A percentile compares a stretch with the other conserved stretches of the same genome.
These are phyloP conservation scores for Dilophus febrilis DNA, from an alignment of 2,888 invertebrate species.

Conservation along the genomic window DNA sequence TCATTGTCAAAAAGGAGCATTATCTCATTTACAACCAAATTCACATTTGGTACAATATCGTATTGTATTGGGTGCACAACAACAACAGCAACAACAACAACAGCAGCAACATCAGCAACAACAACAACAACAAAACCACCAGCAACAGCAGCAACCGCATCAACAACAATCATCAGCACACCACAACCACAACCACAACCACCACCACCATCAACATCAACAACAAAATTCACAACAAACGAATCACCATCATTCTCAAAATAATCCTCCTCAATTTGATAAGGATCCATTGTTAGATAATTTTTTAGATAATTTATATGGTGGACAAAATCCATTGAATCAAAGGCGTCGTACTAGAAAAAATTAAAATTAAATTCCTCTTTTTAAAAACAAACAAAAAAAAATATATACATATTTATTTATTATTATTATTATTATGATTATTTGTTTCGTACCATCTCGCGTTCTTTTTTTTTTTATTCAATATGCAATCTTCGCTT, in stretches of 20 bases:
- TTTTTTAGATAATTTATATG: conserved; percentile 29
- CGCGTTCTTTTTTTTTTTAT: too few species aligned
- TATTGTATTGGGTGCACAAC: conserved; percentile 29
- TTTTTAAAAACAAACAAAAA: too few species aligned
- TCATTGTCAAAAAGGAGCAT: conserved; percentile 53
- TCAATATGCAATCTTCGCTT: too few species aligned
- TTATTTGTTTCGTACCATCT: too few species aligned
- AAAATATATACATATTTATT: too few species aligned
- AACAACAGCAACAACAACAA: conserved; percentile 24
- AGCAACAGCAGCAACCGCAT: not conserved
- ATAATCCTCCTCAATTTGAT: too few species aligned
- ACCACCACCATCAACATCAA: conserved; percentile 3
- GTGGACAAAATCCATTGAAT: conserved; percentile 26
- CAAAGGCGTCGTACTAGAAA: conserved; percentile 25
- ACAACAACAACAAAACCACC: conserved; percentile 9
- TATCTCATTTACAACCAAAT: conserved; percentile 66
- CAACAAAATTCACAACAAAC: not conserved
- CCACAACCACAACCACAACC: not conserved
- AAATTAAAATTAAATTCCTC: too few species aligned
- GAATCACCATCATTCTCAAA: too few species aligned
- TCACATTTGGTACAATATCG: conserved; percentile 69
- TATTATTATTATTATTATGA: too few species aligned
- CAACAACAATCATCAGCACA: not conserved
- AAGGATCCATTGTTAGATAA: conserved; percentile 25
- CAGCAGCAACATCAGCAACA: conserved; percentile 19